phyloP scores from a whole-genome alignment of 2,797 vertebrate genomes.

The Gymnoscopelus microlampas region DNA sequence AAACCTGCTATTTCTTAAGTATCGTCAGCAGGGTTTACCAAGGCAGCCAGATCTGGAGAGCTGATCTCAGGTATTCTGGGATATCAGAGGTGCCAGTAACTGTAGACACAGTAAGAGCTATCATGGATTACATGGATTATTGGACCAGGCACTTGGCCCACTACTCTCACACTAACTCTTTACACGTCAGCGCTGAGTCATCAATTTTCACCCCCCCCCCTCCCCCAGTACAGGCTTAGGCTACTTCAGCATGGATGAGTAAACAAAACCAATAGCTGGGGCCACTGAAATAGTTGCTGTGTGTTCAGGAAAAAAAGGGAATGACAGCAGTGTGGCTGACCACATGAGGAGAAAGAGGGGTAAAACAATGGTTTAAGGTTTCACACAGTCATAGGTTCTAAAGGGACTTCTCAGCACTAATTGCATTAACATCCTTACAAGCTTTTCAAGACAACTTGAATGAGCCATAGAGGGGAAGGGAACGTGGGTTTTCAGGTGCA shows the following conservation, averaged over 20 bases:
- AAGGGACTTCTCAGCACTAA: slow-evolving; percentile 6
- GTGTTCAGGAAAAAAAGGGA: slow-evolving; percentile 36
- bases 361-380: slow-evolving; percentile 39
- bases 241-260: slow-evolving; percentile 47
- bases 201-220: slow-evolving; percentile 40
- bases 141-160: slow-evolving; percentile 49
- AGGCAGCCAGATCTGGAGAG: not conserved
- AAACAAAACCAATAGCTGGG: slow-evolving; percentile 59
- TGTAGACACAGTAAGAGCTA: slow-evolving; percentile 39
- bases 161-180: slow-evolving; percentile 42
- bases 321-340: slow-evolving; percentile 40
- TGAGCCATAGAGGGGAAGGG: not conserved
- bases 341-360: slow-evolving; percentile 26
- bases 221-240: slow-evolving; percentile 36
- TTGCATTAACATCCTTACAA: not conserved
- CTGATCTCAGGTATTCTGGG: slow-evolving; percentile 17
- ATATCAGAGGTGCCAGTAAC: slow-evolving; percentile 20
- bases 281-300: slow-evolving; percentile 41
- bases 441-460: not conserved
- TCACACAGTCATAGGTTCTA: slow-evolving; percentile 37
- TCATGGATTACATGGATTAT: slow-evolving; percentile 65
- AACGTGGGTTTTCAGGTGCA: not conserved
- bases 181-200: slow-evolving; percentile 56
- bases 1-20: not conserved
- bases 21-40: not conserved